Percentiles rank a stretch among this genome's conserved stretches.
Conservation (phyloP, 1,140 invertebrate genomes). For the Bursaphelenchus mucronatus region DNA sequence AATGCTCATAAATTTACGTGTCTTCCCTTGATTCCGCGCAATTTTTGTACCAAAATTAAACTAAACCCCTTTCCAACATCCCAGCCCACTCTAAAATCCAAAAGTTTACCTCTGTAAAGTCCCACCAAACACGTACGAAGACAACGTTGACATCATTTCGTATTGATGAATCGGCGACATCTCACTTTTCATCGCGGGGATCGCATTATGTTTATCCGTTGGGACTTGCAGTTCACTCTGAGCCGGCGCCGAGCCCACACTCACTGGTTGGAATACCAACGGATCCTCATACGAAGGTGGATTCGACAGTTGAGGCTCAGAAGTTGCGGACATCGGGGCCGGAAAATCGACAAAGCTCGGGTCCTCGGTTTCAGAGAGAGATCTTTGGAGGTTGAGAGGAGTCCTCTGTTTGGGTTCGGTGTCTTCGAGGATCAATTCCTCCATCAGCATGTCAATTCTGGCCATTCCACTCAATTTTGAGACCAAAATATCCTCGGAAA, state of each 20-base stretch:
- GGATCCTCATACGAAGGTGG: not conserved
- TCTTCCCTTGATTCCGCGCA: too few relatives aligned
- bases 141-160: slow-evolving; percentile 11
- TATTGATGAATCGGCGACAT: slow-evolving; percentile 10
- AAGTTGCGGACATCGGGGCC: too few relatives aligned
- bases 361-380: slow-evolving; percentile 15
- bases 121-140: slow-evolving; percentile 17
- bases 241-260: not conserved
- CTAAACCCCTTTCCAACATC: too few relatives aligned
- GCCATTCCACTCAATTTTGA: slow-evolving; percentile 58
- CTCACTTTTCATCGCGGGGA: not conserved
- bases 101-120: slow-evolving; percentile 14
- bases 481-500: slow-evolving; percentile 57
- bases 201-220: slow-evolving; percentile 1
- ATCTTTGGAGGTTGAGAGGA: slow-evolving; percentile 4
- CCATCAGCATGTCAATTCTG: slow-evolving; percentile 54
- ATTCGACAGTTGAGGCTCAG: not conserved
- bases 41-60: too few relatives aligned
- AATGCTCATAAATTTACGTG: too few relatives aligned
- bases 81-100: not conserved
- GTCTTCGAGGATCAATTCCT: slow-evolving; percentile 55
- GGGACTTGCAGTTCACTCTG: not conserved
- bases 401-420: slow-evolving; percentile 13
- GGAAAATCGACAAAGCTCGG: not conserved
- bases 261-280: slow-evolving; percentile 3